phyloP scores from a whole-genome alignment of 2,797 vertebrate genomes.

The Otolemur crassicaudatus region DNA sequence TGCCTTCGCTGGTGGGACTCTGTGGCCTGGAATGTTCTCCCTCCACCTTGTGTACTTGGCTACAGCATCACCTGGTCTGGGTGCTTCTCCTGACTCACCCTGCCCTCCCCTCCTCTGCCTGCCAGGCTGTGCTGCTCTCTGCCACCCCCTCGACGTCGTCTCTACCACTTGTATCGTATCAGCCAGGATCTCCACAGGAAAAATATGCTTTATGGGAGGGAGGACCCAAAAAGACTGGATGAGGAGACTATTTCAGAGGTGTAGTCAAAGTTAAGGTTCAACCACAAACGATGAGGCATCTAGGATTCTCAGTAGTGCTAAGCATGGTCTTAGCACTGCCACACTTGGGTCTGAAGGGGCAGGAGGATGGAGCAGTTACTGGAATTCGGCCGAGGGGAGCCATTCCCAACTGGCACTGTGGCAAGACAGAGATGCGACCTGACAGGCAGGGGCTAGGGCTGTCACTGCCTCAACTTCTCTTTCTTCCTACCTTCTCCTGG shows the following conservation, averaged over 20 bases:
- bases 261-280: background rate
- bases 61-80: rapidly evolving
- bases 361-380: background rate
- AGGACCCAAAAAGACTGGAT: background rate
- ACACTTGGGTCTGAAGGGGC: background rate
- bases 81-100: background rate
- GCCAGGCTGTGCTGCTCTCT: background rate
- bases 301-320: background rate
- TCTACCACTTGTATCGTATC: background rate
- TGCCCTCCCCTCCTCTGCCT: background rate
- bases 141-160: background rate
- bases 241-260: background rate
- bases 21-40: background rate
- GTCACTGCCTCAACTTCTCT: background rate
- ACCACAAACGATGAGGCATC: background rate
- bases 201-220: background rate
- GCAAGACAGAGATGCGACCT: background rate
- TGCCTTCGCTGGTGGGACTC: background rate
- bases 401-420: background rate
- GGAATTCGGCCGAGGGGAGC: background rate
- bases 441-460: background rate
- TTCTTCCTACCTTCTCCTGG: background rate
- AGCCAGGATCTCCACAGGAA: background rate
- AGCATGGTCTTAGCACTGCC: background rate
- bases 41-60: background rate